Evolutionary conservation across 2,888 invertebrate species (phyloP).

Genomic region (Monochamus alternatus): DNA sequence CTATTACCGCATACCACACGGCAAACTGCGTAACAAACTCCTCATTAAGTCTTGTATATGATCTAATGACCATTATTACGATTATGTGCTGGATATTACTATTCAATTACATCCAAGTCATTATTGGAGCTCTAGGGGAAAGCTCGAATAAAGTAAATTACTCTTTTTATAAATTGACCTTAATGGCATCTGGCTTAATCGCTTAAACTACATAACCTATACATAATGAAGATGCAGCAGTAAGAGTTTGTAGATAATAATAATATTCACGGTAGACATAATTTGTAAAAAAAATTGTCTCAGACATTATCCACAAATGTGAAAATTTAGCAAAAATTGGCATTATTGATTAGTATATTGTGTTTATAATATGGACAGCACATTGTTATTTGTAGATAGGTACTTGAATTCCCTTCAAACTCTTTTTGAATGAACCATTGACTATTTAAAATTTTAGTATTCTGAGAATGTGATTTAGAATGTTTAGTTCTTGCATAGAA

Average conservation of each 20-base stretch:
- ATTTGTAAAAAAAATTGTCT: no score
- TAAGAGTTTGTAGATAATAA: not conserved
- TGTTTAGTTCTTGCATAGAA: no score
- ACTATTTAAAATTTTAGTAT: no score
- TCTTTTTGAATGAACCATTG: no score
- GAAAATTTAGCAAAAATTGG: no score
- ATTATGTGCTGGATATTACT: slow-evolving; percentile 40
- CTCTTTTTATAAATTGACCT: slow-evolving; percentile 29
- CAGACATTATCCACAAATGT: no score
- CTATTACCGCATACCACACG: slow-evolving; percentile 24
- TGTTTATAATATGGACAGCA: no score
- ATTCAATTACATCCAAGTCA: slow-evolving; percentile 47
- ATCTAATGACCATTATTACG: slow-evolving; percentile 47
- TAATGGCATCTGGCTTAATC: slow-evolving; percentile 23
- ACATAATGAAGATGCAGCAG: not conserved
- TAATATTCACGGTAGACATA: no score
- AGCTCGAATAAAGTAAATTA: slow-evolving; percentile 44
- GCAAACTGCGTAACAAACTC: slow-evolving; percentile 35
- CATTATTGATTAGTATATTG: no score
- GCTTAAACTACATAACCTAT: not conserved
- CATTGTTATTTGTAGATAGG: no score
- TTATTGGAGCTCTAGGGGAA: slow-evolving; percentile 37
- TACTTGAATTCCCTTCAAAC: no score
- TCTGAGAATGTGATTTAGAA: no score
- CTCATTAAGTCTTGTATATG: slow-evolving; percentile 44